A percentile compares a stretch with the other conserved stretches of the same genome.
Conservation (phyloP, 2,113 vertebrate genomes). For the Columba livia region DNA sequence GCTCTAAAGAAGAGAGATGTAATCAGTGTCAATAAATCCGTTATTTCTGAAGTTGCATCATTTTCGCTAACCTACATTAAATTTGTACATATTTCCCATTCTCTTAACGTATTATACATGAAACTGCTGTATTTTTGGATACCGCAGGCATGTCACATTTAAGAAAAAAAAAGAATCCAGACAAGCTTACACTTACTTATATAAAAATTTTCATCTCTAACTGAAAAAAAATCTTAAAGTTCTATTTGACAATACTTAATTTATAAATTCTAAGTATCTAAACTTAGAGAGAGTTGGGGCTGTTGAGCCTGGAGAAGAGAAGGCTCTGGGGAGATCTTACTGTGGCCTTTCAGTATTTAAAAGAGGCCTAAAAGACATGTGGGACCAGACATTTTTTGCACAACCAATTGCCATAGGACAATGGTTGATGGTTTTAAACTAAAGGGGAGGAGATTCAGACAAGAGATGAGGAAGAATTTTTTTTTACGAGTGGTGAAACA, state of each 20-base stretch:
- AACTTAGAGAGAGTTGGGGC: neutral
- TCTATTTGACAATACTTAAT: neutral
- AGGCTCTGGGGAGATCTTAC: too few relatives aligned
- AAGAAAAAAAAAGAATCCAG: neutral
- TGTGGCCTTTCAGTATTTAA: neutral
- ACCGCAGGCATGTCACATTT: neutral
- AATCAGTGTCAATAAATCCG: neutral
- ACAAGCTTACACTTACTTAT: neutral
- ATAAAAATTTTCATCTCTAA: neutral
- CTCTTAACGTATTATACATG: neutral
- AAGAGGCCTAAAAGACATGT: neutral
- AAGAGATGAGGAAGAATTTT: too few relatives aligned
- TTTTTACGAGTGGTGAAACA: too few relatives aligned
- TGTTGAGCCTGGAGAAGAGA: too few relatives aligned
- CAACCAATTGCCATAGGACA: neutral
- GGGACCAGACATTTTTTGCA: neutral
- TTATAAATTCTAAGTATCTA: neutral
- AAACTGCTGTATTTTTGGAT: neutral
- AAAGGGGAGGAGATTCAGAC: too few relatives aligned
- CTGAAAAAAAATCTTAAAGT: neutral
- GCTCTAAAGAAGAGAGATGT: constrained; percentile 58
- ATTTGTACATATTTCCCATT: neutral
- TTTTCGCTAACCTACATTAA: neutral
- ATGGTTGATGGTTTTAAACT: neutral
- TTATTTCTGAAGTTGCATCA: neutral